These are phyloP conservation scores for Meda fulgida DNA, from an alignment of 2,797 vertebrate species.

Conservation along the genomic window DNA sequence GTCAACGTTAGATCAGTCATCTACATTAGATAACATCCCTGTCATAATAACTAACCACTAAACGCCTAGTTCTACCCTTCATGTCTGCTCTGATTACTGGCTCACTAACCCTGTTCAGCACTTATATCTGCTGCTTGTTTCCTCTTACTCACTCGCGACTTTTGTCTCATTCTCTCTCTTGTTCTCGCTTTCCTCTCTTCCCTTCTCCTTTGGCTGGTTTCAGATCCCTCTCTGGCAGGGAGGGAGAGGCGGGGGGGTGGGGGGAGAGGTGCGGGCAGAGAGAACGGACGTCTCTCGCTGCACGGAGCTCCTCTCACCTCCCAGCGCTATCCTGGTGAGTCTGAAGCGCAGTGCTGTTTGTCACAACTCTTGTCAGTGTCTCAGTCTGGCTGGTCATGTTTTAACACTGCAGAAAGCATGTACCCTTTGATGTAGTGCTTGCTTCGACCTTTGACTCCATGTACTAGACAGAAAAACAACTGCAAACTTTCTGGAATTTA, in stretches of 20 bases:
- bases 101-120: slow-evolving; percentile 72
- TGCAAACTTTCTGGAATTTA: neutral
- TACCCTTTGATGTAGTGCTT: neutral
- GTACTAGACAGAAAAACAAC: neutral
- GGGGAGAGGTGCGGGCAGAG: slow-evolving; percentile 82
- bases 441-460: neutral
- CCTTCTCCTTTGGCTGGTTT: slow-evolving; percentile 77
- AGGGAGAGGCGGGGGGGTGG: slow-evolving; percentile 85
- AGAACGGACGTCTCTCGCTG: slow-evolving; percentile 84
- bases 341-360: slow-evolving; percentile 73
- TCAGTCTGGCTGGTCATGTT: slow-evolving; percentile 8
- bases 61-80: neutral
- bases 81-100: slow-evolving; percentile 62
- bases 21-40: neutral
- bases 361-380: slow-evolving; percentile 30
- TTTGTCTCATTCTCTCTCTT: slow-evolving; percentile 66
- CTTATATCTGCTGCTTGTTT: slow-evolving; percentile 77
- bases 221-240: slow-evolving; percentile 84
- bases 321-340: slow-evolving; percentile 86
- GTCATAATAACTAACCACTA: slow-evolving; percentile 5
- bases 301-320: slow-evolving; percentile 85
- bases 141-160: slow-evolving; percentile 37
- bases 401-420: slow-evolving; percentile 6
- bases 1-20: neutral
- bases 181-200: slow-evolving; percentile 70